phyloP scores from a whole-genome alignment of 1,140 invertebrate species.

The Ceratina calcarata region DNA sequence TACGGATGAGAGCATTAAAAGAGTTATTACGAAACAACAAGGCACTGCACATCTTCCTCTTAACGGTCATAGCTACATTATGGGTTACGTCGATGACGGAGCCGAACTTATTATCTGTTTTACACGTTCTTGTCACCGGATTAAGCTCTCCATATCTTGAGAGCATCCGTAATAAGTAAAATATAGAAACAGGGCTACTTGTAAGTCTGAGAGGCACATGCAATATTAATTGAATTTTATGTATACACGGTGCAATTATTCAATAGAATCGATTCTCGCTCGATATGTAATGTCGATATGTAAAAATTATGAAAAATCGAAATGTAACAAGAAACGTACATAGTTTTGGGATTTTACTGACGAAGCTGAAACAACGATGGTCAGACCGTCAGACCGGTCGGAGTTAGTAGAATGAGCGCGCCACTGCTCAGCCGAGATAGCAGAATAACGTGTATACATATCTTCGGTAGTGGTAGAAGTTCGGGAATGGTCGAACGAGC shows the following conservation, averaged over 20 bases:
- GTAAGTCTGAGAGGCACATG: background rate
- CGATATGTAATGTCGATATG: no score
- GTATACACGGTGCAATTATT: constrained; percentile 45
- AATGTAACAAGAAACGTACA: background rate
- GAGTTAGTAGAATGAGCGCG: constrained; percentile 36
- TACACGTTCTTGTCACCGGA: no score
- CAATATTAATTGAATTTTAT: constrained; percentile 52
- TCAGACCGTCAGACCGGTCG: background rate
- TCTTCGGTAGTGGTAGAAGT: constrained; percentile 32
- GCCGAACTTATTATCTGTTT: no score
- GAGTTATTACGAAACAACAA: no score
- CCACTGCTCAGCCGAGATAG: constrained; percentile 16
- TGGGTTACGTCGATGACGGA: no score
- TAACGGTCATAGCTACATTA: no score
- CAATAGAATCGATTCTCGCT: constrained; percentile 21
- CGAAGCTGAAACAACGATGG: background rate
- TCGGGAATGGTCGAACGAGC: constrained; percentile 5
- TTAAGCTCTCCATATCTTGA: no score
- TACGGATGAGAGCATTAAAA: no score
- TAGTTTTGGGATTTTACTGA: background rate
- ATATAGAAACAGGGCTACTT: no score
- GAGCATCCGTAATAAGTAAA: no score
- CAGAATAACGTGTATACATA: background rate
- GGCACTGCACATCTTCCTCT: no score
- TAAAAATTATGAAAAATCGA: background rate